Evolutionary conservation across 2,888 invertebrate species (phyloP), one percentile per base, ranked within the genome.

Genomic region (Lasiommata megera): DNA sequence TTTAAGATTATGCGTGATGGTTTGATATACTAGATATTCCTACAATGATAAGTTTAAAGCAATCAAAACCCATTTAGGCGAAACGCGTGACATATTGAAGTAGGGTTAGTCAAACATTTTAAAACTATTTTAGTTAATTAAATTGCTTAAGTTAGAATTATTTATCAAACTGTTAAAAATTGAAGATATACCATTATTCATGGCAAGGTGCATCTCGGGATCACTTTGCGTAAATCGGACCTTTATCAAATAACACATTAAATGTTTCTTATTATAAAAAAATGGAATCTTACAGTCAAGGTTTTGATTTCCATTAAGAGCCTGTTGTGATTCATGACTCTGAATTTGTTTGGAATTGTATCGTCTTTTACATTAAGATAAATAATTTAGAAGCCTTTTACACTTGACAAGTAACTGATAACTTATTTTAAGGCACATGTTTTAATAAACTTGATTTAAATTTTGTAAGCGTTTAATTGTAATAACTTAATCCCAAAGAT

Each of bases 191-290:
- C 47, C 66, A 67, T 70, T 63, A 62, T 54, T 66, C 64, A 63
- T 58, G 53, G 61, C 58, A 34, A 52, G 47, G 60, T 68, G 65
- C 58, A 66, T 68, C 66, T 65, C 58, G 52, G 65, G 68, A 71
- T 69, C 69, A 74, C 76, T 77, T 74, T 73, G 70, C 70, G 72
- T 78, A 77, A 72, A 77, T 76, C 67, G 62, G 61, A 46, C 58
- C 63, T 71, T 79, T 80, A 80, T 82, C 82, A 66, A 56, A 55
- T 62, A 65, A 76, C 69, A 66, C 68, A 74, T 74, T 78, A 71
- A 61, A 37, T 65, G 57, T 57, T 44, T 62, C 67, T 71, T 72
- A 66, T 69, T 67, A 67, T 69, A 70, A 52, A 65, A 63, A 60
- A 61, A 29, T 62, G 50, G 56, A 61, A 56, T 51, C 56, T 43